Base-by-base conservation (phyloP, 2,888 invertebrate species). In the Andricus curvator region DNA sequence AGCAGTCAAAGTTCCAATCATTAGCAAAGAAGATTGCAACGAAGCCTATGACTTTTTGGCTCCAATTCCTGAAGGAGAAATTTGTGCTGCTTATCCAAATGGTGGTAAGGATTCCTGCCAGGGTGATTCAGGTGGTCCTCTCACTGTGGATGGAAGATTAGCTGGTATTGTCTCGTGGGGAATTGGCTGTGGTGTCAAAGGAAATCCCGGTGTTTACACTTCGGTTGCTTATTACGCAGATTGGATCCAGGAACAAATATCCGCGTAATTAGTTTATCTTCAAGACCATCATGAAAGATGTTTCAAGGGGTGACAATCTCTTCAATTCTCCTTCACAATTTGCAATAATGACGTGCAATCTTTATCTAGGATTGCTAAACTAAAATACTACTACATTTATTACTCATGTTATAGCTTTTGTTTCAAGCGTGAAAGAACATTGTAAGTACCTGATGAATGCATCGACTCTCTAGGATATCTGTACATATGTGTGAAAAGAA, bases 1-100 rank as follows among this genome's bases (percentile, higher is more conserved):
- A 44, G 93, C 91, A 80, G 95, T 94, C 0, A 86, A 93, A 56
- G 93, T 95, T 0, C 95, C 95, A 0, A 93, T 94, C 87, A 93
- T 95, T 11, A 94, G 93, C 83, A 92, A 93, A 5, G 86, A 92
- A 6, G 79, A 88, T 0, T 95, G 95, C 86, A 29, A 78, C 8
- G 25, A 81, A 9, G 94, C 94, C 0, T 95, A 80, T 29, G 1
- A 15, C 8, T 25, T 3, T 25, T 60, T 48, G 15, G 62, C 51
- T 13, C 13, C 22, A 1, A 33, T 83, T 48, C 33, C 41, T 0
- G 90, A 93, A 0, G 93, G 94, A 0, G 95, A 95, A 95, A 90
- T 95, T 25, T 83, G 82, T 56, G 83, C 83, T 15, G 83, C 79
- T n/a, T 56, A 68, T 22, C 15, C 22, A 6, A 15, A 78, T 15